Base-by-base conservation (phyloP, 2,888 invertebrate species). In the Corythucha ciliata region DNA sequence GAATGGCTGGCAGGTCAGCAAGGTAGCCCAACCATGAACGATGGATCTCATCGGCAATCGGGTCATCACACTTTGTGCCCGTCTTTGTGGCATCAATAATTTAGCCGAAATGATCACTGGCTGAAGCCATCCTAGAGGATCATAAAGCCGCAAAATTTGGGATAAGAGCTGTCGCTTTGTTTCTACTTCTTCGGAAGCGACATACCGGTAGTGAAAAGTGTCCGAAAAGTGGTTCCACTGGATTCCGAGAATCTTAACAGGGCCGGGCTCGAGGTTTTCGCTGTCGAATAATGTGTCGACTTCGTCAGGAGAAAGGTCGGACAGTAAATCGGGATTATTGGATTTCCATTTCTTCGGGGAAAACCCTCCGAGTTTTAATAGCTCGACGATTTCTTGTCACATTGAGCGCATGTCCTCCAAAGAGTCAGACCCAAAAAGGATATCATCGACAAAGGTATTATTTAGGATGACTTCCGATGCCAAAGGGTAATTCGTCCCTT, bases 101-200 rank as follows among this genome's bases (percentile, higher is more conserved):
- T 39, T 39, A 22, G 40, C 40, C 5, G 10, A 16, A 22, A 39
- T 20, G 3, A 39, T 39, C 21, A 21, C 22, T 4, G 40, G 40
- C 21, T 18, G n/a, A 12, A 37, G 16, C 10, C n/a, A 39, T 39
- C 40, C 40, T 12, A 26, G 26, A 20, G 27, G 27, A 26, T 25
- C 26, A 26, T 26, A 25, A 16, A 16, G 20, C 6, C 14, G 2
- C 7, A 18, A n/a, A 16, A 29, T 42, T 2, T 16, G 25, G 2
- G 59, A 58, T 3, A 58, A 36, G 25, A 61, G 34, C 12, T 37
- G n/a, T 6, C 58, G 46, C 34, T 59, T 59, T 4, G 60, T 59
- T 1, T 37, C 16, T 7, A 16, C n/a, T 1, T 10, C 6, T 20
- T 20, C 16, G 22, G 49, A 16, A 7, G 14, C 10, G 24, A 44